Conservation (phyloP, 2,113 vertebrate species). For the Sialia sialis region DNA sequence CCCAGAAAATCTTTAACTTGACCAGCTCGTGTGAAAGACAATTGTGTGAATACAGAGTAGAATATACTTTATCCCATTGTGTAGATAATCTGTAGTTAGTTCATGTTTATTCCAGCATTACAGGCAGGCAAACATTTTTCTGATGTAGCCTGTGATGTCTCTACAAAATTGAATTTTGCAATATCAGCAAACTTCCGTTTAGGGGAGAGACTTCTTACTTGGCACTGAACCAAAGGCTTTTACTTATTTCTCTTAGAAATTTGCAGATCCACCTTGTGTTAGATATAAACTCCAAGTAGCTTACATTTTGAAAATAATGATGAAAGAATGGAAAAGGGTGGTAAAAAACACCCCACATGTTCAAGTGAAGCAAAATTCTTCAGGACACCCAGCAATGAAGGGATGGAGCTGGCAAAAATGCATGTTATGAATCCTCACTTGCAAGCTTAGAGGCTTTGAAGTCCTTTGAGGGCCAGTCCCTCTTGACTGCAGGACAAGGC, state of each 20-base stretch:
- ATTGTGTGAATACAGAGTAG: not conserved
- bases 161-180: not conserved
- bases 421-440: not conserved
- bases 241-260: not conserved
- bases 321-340: not conserved
- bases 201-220: not conserved
- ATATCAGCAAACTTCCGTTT: not conserved
- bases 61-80: not conserved
- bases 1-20: not conserved
- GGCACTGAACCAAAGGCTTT: not conserved
- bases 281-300: not conserved
- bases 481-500: not conserved
- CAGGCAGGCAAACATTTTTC: accelerated
- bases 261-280: not conserved
- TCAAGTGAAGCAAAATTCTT: not conserved
- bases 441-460: not conserved
- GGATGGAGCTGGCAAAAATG: not conserved
- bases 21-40: not conserved
- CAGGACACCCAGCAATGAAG: not conserved
- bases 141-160: not conserved
- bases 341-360: not conserved
- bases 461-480: not conserved
- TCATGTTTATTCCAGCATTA: not conserved
- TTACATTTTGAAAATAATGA: not conserved
- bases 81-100: not conserved